Base-by-base conservation (phyloP, 2,113 vertebrate species). In the Epinephelus lanceolatus region DNA sequence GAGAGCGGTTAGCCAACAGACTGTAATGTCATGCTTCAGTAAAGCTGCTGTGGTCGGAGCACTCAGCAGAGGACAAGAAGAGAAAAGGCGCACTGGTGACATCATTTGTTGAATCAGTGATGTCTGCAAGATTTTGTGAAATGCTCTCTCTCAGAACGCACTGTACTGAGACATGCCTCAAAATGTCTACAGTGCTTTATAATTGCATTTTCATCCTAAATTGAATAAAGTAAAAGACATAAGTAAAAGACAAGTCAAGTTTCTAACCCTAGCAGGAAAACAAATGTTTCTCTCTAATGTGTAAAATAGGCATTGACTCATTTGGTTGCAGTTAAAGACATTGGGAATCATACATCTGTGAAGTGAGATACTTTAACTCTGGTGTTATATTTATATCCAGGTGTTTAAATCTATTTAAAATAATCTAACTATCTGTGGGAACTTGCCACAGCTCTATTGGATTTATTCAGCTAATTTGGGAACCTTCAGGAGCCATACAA, bases 21-120 rank as follows among this genome's bases (percentile, higher is more conserved):
- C 83, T 86, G 78, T 74, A 75, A 83, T 66, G 55, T 78, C 84
- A 86, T 82, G 87, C 90, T 70, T 87, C 82, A 81, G 68, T 84
- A 79, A 83, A 85, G 61, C 83, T 76, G 76, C 49, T 45, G 37
- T 78, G 76, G 78, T 74, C 68, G 40, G 55, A 87, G 71, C 77
- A 80, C 71, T 70, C 71, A 74, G 67, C 71, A 65, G 60, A 74
- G 68, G 75, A 86, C 52, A n/a, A 45, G 66, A 49, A 45, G 45
- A 69, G 30, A 80, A 76, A 79, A 70, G 67, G 33, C 37, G 51
- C 55, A 47, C 67, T 21, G 76, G 77, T 81, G 84, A 81, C 53
- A 71, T 81, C 61, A 81, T 91, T 89, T 87, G 63, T 77, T 84
- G 52, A 78, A 74, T 80, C 52, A 61, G 27, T 81, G 55, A 79